Evolutionary conservation across 2,888 invertebrate species (phyloP), one percentile per base, ranked within the genome.

Genomic region (Orchesella flavescens): DNA sequence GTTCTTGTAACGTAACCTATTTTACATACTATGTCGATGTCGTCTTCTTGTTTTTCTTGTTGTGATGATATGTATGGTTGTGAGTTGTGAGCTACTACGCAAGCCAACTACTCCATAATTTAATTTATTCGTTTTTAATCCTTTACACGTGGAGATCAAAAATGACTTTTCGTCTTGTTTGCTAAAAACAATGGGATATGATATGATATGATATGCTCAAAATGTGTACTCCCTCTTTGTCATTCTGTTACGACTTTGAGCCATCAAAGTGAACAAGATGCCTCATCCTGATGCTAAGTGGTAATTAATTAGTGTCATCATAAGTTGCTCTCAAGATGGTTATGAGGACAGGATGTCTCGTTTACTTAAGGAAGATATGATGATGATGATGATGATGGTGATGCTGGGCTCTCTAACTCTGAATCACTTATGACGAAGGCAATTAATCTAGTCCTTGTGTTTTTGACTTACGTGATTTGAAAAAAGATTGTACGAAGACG

Each of bases 231-330:
- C 34, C 34, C 34, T 34, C 2, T 34, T 7, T 34, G 34, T 34
- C 34, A 7, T 34, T 34, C 34, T 34, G 34, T 34, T 34, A 34
- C 34, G 71, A 53, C 71, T 72, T 72, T 72, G 71, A 72, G 19
- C 57, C 53, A 55, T 72, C 71, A 72, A 34, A 57, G n/a, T 17
- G 57, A 72, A 55, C 49, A 15, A 2, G 65, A 65, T 34, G 57
- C 57, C 13, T 72, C 7, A 69, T 21, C 21, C n/a, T 57, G n/a
- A n/a, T n/a, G n/a, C n/a, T 23, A 65, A 53, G 57, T 72, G 71
- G 34, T 24, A 72, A 72, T 72, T 53, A 55, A 34, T 72, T 24
- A 72, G 34, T 17, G 71, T 72, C 71, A 34, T 68, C 49, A 69
- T 69, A 61, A 12, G 24, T 61, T 24, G 7, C 61, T 49, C 49